Percentiles rank a stretch among this genome's conserved stretches.
Conservation (phyloP, 2,888 invertebrate species). For the Boloria selene region DNA sequence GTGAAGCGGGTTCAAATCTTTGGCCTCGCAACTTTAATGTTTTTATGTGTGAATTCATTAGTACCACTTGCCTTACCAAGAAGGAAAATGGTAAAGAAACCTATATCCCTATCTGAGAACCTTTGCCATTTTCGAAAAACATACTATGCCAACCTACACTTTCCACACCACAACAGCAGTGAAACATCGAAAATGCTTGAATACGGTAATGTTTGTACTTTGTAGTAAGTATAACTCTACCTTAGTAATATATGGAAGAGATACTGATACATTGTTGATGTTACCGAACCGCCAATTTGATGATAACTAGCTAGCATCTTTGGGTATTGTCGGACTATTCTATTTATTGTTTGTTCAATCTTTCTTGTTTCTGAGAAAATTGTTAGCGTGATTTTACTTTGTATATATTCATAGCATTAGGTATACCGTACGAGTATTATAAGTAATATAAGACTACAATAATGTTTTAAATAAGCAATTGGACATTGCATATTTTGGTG, state of each 20-base stretch:
- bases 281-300: constrained; percentile 37
- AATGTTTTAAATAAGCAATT: no score
- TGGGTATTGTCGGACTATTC: constrained; percentile 21
- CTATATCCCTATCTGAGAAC: no score
- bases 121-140: no score
- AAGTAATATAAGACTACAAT: no score
- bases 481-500: no score
- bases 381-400: constrained; percentile 13
- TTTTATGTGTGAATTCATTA: no score
- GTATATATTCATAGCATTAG: not conserved
- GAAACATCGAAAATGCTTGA: not conserved
- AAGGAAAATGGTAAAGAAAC: no score
- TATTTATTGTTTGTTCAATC: constrained; percentile 19
- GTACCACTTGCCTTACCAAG: no score
- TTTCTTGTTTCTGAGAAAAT: constrained; percentile 18
- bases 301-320: constrained; percentile 30
- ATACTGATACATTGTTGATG: constrained; percentile 41
- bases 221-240: not conserved
- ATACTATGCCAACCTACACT: no score
- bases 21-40: no score
- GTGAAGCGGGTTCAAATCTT: no score
- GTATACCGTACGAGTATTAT: not conserved
- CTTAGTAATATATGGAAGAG: constrained; percentile 2
- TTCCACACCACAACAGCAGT: no score
- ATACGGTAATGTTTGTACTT: not conserved